Conservation (phyloP, 1,140 invertebrate species). For the Capitella teleta region DNA sequence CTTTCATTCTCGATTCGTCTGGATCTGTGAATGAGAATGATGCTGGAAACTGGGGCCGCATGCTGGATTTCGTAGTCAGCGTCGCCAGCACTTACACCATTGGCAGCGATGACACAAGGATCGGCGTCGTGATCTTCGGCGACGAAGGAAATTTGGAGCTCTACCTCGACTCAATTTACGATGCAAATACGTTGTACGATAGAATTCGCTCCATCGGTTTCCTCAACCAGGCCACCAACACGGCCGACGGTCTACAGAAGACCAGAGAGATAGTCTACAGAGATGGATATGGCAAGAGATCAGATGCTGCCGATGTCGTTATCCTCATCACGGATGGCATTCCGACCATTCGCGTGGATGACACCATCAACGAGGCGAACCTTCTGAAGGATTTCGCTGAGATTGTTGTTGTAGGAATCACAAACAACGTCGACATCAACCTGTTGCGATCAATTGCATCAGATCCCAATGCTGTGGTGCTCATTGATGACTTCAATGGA, state of each 20-base stretch:
- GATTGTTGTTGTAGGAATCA: constrained; percentile 24
- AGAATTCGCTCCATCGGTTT: background rate
- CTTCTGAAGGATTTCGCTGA: constrained; percentile 19
- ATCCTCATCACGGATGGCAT: constrained; percentile 21
- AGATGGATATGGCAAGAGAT: constrained; percentile 16
- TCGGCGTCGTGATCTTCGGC: constrained; percentile 7
- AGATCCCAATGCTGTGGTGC: too few species aligned
- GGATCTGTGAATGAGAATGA: constrained; percentile 9
- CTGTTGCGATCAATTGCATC: background rate
- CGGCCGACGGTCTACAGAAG: background rate
- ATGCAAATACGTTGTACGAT: background rate
- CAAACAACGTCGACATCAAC: background rate
- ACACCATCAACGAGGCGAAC: constrained; percentile 13
- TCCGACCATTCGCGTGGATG: constrained; percentile 9
- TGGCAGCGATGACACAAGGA: background rate
- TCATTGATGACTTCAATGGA: too few species aligned
- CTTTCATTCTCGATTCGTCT: constrained; percentile 10
- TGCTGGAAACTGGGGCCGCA: background rate
- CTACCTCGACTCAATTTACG: constrained; percentile 1
- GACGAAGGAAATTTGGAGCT: background rate
- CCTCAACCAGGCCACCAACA: background rate
- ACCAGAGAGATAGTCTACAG: background rate
- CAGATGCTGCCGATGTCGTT: constrained; percentile 11
- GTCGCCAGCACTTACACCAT: constrained; percentile 5
- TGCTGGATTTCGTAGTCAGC: background rate